A percentile compares a stretch with the other conserved stretches of the same genome.
Evolutionary conservation across 2,888 invertebrate genomes (phyloP).

Genomic region (Chloroclysta siterata): DNA sequence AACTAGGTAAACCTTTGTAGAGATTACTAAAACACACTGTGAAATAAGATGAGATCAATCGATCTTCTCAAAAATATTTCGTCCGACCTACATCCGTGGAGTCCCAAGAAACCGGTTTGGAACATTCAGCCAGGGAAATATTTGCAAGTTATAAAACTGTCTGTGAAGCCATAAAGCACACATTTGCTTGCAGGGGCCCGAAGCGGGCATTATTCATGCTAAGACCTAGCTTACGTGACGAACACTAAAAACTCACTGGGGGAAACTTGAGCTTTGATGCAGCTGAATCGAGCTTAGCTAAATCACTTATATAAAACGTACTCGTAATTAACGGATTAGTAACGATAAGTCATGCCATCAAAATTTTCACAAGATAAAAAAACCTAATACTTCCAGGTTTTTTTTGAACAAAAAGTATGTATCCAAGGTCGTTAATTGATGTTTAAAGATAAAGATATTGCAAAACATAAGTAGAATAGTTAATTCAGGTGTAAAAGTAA

Average conservation of each 20-base stretch:
- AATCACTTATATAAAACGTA: neutral
- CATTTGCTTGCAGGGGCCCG: slow-evolving; percentile 46
- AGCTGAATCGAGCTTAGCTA: slow-evolving; percentile 10
- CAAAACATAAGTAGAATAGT: too few relatives aligned
- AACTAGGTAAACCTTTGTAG: too few relatives aligned
- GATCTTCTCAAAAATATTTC: neutral
- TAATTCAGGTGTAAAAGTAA: too few relatives aligned
- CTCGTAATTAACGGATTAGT: too few relatives aligned
- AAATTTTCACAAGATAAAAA: too few relatives aligned
- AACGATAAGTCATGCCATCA: too few relatives aligned
- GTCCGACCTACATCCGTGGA: neutral
- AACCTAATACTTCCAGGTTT: too few relatives aligned
- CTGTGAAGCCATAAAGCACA: slow-evolving; percentile 45
- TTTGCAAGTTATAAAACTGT: slow-evolving; percentile 40
- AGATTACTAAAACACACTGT: neutral
- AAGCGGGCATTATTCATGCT: slow-evolving; percentile 58
- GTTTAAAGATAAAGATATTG: too few relatives aligned
- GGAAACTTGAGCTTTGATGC: slow-evolving; percentile 21
- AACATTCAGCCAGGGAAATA: slow-evolving; percentile 26
- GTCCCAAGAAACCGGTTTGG: neutral
- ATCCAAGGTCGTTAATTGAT: too few relatives aligned
- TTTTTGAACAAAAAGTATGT: too few relatives aligned
- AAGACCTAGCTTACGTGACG: slow-evolving; percentile 45
- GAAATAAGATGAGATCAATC: neutral
- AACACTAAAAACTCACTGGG: slow-evolving; percentile 42